Evolutionary conservation across 2,888 invertebrate species (phyloP), one percentile per base, ranked within the genome.

Genomic region (Volucella bombylans): DNA sequence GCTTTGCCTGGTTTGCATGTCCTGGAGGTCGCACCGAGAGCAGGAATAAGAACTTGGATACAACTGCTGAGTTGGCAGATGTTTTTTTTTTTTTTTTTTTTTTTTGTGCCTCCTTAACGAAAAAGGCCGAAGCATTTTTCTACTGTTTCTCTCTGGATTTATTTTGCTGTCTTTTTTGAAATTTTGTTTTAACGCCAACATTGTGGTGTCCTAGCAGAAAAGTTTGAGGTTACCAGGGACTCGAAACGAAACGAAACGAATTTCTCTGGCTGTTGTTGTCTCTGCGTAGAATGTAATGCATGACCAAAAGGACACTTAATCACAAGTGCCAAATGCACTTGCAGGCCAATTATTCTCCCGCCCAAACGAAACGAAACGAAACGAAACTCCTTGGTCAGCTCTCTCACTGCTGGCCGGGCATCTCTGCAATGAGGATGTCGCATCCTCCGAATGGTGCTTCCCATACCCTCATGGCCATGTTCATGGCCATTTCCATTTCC

Each of bases 251-350:
- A 73, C 64, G 64, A 64, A 76, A 73, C 57, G 23, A 23, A 23
- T 23, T 72, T 31, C 39, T 11, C 11, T 23, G 57, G 52, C 64
- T 55, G 52, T 54, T 52, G 45, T 45, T 55, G 55, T 74, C 69
- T 65, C 72, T 81, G 82, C 86, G 69, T 73, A 82, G 82, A 72
- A 73, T 86, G 86, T 86, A 81, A 82, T 86, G 77, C 81, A 85
- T 85, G 85, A 77, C 81, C 85, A 77, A 85, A 77, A 82, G 73
- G 77, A 78, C 77, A 86, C 86, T 86, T 86, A 82, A 86, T 86
- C 86, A 86, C 82, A 86, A 86, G 86, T 86, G 86, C 86, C 86
- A 86, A 86, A 81, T 86, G 86, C 86, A 86, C 86, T 86, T 78
- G 86, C 69, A 76, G 86, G 82, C 77, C 86, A 86, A 86, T 86